phyloP scores from a whole-genome alignment of 1,140 invertebrate species.

The Spodoptera frugiperda region DNA sequence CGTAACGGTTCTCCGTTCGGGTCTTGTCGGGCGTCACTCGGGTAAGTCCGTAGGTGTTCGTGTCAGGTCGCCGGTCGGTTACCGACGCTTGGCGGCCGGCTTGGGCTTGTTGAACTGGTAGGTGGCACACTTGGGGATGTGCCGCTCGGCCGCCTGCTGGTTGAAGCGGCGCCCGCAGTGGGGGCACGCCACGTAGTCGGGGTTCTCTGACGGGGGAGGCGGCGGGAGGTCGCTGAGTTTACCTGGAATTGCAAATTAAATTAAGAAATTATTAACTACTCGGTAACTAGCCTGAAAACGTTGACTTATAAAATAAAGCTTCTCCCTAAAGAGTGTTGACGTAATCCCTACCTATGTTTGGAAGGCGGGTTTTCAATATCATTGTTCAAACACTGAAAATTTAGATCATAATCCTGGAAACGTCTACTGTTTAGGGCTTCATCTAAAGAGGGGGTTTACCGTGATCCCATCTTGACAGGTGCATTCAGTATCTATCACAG shows the following conservation, averaged over 20 bases:
- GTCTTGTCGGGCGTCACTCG: neutral
- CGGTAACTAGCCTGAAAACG: no score
- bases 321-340: no score
- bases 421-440: no score
- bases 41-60: neutral
- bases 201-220: constrained; percentile 93
- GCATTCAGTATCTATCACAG: no score
- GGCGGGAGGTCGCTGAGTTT: constrained; percentile 95
- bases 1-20: constrained; percentile 4
- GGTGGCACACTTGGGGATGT: constrained; percentile 96
- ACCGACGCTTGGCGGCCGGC: constrained; percentile 64
- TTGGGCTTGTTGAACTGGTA: constrained; percentile 92
- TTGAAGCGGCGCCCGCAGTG: constrained; percentile 96
- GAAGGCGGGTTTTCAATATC: no score
- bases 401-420: no score
- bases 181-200: constrained; percentile 96
- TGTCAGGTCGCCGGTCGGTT: constrained; percentile 46
- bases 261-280: no score
- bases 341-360: no score
- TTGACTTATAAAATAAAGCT: no score
- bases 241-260: constrained; percentile 62
- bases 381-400: no score
- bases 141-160: constrained; percentile 94
- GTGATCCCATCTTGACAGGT: no score
- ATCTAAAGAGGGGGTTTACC: no score